phyloP scores from a whole-genome alignment of 1,140 invertebrate species.

The Copidosoma floridanum region DNA sequence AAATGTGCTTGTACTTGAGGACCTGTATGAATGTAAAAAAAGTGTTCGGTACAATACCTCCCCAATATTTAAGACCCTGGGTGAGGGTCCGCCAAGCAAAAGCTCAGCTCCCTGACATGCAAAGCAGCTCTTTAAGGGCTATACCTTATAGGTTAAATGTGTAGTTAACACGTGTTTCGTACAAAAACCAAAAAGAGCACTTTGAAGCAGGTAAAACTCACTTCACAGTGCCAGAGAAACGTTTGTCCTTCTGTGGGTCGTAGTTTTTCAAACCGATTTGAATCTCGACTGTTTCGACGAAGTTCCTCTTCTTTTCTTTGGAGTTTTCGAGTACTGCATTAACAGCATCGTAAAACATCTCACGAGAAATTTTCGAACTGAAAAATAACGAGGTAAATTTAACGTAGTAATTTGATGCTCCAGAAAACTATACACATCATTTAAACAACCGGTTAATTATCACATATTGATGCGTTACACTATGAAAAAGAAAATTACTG shows the following conservation, averaged over 20 bases:
- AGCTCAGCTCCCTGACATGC: conserved; percentile 60
- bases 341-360: conserved; percentile 95
- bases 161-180: conserved; percentile 33
- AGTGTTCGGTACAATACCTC: conserved; percentile 64
- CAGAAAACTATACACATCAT: too few species aligned
- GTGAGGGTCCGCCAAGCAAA: conserved; percentile 81
- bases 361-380: conserved; percentile 93
- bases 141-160: conserved; percentile 36
- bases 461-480: too few species aligned
- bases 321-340: conserved; percentile 77
- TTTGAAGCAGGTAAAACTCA: conserved; percentile 71
- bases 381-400: too few species aligned
- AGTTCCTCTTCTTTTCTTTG: conserved; percentile 86
- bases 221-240: conserved; percentile 99
- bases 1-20: too few species aligned
- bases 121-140: conserved; percentile 40
- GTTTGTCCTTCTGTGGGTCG: conserved; percentile 99
- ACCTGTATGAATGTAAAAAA: conserved; percentile 34
- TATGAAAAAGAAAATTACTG: too few species aligned
- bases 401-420: too few species aligned
- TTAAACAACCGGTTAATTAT: too few species aligned
- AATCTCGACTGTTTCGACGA: conserved; percentile 97
- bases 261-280: conserved; percentile 99
- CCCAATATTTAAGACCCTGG: conserved; percentile 98
- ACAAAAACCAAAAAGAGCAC: conserved; percentile 43